These are phyloP conservation scores for Anagrus nilaparvatae DNA, from an alignment of 1,140 invertebrate genomes.

Conservation along the genomic window DNA sequence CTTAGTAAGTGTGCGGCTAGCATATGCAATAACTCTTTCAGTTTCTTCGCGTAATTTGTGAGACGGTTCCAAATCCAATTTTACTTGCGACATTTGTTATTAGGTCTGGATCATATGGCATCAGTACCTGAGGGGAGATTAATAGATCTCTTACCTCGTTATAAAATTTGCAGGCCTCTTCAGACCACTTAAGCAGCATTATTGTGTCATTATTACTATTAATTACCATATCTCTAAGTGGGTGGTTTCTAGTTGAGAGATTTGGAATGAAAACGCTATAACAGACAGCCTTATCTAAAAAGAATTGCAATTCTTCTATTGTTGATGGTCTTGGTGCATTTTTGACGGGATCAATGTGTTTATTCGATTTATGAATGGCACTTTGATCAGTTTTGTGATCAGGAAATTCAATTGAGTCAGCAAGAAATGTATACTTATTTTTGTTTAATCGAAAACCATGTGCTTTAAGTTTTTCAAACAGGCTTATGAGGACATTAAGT, in stretches of 20 bases:
- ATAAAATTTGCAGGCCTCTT: too few relatives aligned
- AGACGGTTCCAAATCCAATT: too few relatives aligned
- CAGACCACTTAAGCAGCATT: too few relatives aligned
- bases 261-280: slow-evolving; percentile 10
- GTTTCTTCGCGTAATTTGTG: slow-evolving; percentile 24
- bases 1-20: slow-evolving; percentile 22
- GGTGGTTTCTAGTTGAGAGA: slow-evolving; percentile 5
- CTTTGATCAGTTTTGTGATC: slow-evolving; percentile 16
- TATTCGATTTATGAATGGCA: slow-evolving; percentile 13
- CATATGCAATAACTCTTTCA: slow-evolving; percentile 28
- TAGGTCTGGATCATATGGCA: too few relatives aligned
- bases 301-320: slow-evolving; percentile 12
- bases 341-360: slow-evolving; percentile 6
- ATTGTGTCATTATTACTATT: too few relatives aligned
- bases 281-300: slow-evolving; percentile 5
- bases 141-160: too few relatives aligned
- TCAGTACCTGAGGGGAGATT: too few relatives aligned
- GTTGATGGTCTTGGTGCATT: slow-evolving; percentile 10
- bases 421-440: slow-evolving; percentile 23
- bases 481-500: not conserved
- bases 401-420: slow-evolving; percentile 18
- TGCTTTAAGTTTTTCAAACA: not conserved
- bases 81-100: too few relatives aligned
- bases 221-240: slow-evolving; percentile 8
- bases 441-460: slow-evolving; percentile 11